Base-by-base conservation (phyloP, 2,113 vertebrate genomes). In the Triplophysa rosa region DNA sequence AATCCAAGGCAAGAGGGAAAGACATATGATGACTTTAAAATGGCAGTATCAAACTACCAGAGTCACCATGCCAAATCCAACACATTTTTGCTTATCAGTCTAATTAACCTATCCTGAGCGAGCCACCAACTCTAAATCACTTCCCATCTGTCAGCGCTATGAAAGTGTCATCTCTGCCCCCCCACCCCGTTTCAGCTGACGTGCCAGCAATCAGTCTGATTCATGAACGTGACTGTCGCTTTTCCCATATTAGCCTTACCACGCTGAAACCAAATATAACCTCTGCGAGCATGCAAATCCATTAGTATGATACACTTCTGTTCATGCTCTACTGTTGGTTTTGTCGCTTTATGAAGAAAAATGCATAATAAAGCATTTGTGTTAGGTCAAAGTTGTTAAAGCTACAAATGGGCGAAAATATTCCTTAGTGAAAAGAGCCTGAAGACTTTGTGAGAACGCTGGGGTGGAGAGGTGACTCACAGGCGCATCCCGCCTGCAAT, bases 31-130 rank as follows among this genome's bases (percentile, higher is more conserved):
- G 80, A 80, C 40, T 76, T 68, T 70, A 67, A 73, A 73, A 87
- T 47, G 64, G 79, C 81, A 40, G 42, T 54, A 81, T 84, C 82
- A 82, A 86, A 86, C 54, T 67, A 73, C 77, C 84, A 68, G 73
- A 82, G 80, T 83, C 79, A 80, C 70, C 26, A 64, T 83, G 86
- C 87, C 89, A 88, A 87, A 87, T 81, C 58, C 45, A 87, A 89
- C 90, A 90, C 85, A 83, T 87, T 90, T 90, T 84, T 87, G 87
- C 89, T 89, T 86, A 89, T 90, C 85, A 49, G 83, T 84, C 89
- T 91, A 92, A 93, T 93, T 91, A 91, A 91, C 87, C 88, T 90
- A 89, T 90, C 87, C 85, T 80, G 80, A 83, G 83, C 26, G 70
- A 86, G 88, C 87, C 89, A 80, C 79, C 65, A 8, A 87, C 85